phyloP scores from a whole-genome alignment of 2,888 invertebrate species.

The Horisme vitalbata region DNA sequence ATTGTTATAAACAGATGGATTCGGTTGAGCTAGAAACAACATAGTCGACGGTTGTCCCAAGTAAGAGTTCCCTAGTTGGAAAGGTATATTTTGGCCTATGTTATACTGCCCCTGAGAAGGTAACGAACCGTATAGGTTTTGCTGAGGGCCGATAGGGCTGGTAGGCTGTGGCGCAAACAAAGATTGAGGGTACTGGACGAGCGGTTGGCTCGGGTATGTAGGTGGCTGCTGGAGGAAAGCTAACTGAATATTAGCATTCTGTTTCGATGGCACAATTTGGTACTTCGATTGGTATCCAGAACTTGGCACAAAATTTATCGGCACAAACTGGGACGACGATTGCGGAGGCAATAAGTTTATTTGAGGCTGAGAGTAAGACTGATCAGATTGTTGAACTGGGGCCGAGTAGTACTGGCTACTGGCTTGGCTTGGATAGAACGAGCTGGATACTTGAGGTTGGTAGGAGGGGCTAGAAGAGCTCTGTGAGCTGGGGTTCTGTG shows the following conservation, averaged over 20 bases:
- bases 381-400: slow-evolving; percentile 46
- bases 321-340: slow-evolving; percentile 61
- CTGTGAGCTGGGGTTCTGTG: slow-evolving; percentile 55
- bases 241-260: slow-evolving; percentile 62
- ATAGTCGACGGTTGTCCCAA: slow-evolving; percentile 64
- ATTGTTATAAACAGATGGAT: slow-evolving; percentile 62
- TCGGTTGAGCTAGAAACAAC: slow-evolving; percentile 64
- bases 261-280: slow-evolving; percentile 65
- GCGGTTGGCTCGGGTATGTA: slow-evolving; percentile 46
- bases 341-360: slow-evolving; percentile 53
- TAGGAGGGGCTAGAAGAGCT: slow-evolving; percentile 49
- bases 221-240: slow-evolving; percentile 61
- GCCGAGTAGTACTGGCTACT: slow-evolving; percentile 60
- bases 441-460: slow-evolving; percentile 60
- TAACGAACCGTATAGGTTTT: slow-evolving; percentile 40
- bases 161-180: slow-evolving; percentile 49
- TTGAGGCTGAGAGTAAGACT: slow-evolving; percentile 49
- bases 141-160: slow-evolving; percentile 45
- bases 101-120: slow-evolving; percentile 55
- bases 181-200: slow-evolving; percentile 58
- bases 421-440: slow-evolving; percentile 70
- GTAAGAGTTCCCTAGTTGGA: slow-evolving; percentile 53
- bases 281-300: slow-evolving; percentile 74
- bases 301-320: slow-evolving; percentile 66
- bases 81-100: slow-evolving; percentile 52